Evolutionary conservation across 2,888 invertebrate species (phyloP).

Genomic region (Stenchaetothrips biformis): DNA sequence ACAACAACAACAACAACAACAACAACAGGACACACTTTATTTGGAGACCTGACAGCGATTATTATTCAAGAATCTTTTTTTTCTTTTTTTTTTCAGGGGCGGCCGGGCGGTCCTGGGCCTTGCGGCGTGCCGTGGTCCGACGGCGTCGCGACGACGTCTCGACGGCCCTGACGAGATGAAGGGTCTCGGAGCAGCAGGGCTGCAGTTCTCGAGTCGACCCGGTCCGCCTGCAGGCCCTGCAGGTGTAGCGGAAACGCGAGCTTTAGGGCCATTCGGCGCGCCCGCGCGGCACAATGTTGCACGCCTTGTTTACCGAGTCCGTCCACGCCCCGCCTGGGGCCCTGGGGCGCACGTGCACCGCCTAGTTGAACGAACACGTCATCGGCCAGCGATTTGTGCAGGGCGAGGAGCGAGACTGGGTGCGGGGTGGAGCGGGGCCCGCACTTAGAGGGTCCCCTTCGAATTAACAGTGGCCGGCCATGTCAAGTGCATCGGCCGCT

Average conservation of each 20-base stretch:
- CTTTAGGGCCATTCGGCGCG: too few species aligned
- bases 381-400: slow-evolving; percentile 9
- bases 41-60: not conserved
- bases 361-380: slow-evolving; percentile 6
- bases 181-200: not conserved
- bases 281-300: not conserved
- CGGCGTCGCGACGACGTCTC: too few species aligned
- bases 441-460: too few species aligned
- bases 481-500: not conserved
- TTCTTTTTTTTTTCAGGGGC: not conserved
- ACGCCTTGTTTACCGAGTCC: not conserved
- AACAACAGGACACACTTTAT: not conserved
- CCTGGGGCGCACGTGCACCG: not conserved
- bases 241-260: too few species aligned
- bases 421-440: too few species aligned
- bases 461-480: too few species aligned
- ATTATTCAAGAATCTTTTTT: slow-evolving; percentile 15
- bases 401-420: not conserved
- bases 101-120: too few species aligned
- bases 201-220: too few species aligned
- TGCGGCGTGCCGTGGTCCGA: too few species aligned
- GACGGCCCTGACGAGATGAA: too few species aligned
- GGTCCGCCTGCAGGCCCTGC: too few species aligned
- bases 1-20: not conserved
- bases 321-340: not conserved